Percentiles rank a stretch among this genome's conserved stretches.
These are phyloP conservation scores for Sepioteuthis lessoniana DNA, from an alignment of 2,888 invertebrate genomes.

Conservation along the genomic window DNA sequence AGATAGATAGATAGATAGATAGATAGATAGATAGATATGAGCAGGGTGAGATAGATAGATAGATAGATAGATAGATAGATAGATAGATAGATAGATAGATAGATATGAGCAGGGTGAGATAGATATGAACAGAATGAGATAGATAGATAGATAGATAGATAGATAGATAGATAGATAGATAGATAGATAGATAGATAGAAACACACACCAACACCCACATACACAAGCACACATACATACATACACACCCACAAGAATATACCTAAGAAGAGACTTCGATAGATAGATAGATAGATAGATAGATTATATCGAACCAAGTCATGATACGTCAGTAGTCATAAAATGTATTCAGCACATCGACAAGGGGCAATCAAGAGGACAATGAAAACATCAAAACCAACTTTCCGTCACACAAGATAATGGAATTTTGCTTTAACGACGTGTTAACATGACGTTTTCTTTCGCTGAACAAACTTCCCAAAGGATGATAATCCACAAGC, in stretches of 20 bases:
- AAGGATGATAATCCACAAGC: not conserved
- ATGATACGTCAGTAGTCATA: not conserved
- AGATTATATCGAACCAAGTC: not conserved
- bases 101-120: too few species aligned
- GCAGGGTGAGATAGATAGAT: too few species aligned
- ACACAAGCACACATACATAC: too few species aligned
- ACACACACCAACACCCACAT: too few species aligned
- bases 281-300: not conserved
- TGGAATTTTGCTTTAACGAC: slow-evolving; percentile 15
- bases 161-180: not conserved
- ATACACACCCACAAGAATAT: too few species aligned
- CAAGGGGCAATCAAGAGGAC: not conserved
- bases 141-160: too few species aligned
- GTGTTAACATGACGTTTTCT: not conserved
- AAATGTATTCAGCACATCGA: not conserved
- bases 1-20: not conserved
- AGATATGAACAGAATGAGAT: not conserved
- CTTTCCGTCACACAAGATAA: slow-evolving; percentile 17
- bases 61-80: not conserved
- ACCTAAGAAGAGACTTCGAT: too few species aligned
- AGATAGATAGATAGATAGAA: not conserved
- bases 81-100: not conserved
- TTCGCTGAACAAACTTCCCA: not conserved
- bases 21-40: not conserved
- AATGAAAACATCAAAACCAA: slow-evolving; percentile 33